These are phyloP conservation scores for Aleiodes leptofemur DNA, from an alignment of 2,888 invertebrate genomes.

Conservation along the genomic window DNA sequence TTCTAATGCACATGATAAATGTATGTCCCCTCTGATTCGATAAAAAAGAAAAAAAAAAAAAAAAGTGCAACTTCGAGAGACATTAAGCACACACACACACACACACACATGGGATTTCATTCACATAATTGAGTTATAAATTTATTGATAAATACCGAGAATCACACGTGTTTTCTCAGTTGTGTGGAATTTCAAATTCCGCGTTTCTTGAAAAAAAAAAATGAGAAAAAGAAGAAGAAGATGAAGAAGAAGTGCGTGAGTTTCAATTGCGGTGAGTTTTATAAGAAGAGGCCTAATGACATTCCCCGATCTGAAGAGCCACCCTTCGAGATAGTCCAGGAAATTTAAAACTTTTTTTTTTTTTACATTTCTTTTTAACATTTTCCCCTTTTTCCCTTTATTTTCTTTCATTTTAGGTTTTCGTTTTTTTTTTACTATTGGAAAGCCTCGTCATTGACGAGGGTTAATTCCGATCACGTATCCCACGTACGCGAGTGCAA, in stretches of 20 bases:
- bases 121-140: constrained; percentile 47
- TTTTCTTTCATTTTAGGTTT: constrained; percentile 41
- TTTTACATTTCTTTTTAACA: constrained; percentile 30
- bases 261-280: constrained; percentile 54
- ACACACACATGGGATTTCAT: constrained; percentile 32
- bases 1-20: constrained; percentile 25
- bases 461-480: constrained; percentile 68
- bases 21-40: constrained; percentile 23
- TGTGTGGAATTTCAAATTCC: constrained; percentile 36
- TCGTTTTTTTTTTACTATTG: neutral
- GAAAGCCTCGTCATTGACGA: constrained; percentile 56
- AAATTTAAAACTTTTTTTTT: constrained; percentile 68
- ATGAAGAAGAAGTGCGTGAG: constrained; percentile 20
- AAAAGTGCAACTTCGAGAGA: neutral
- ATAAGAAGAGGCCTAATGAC: constrained; percentile 66
- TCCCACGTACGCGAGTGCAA: constrained; percentile 57
- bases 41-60: constrained; percentile 31
- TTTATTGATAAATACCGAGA: constrained; percentile 40
- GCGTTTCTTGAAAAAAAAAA: constrained; percentile 27
- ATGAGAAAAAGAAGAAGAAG: constrained; percentile 37
- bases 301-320: constrained; percentile 69
- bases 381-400: constrained; percentile 24
- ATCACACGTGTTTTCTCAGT: constrained; percentile 31
- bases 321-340: constrained; percentile 65
- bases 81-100: too few relatives aligned